phyloP scores from a whole-genome alignment of 2,113 vertebrate species.

The Capra hircus region DNA sequence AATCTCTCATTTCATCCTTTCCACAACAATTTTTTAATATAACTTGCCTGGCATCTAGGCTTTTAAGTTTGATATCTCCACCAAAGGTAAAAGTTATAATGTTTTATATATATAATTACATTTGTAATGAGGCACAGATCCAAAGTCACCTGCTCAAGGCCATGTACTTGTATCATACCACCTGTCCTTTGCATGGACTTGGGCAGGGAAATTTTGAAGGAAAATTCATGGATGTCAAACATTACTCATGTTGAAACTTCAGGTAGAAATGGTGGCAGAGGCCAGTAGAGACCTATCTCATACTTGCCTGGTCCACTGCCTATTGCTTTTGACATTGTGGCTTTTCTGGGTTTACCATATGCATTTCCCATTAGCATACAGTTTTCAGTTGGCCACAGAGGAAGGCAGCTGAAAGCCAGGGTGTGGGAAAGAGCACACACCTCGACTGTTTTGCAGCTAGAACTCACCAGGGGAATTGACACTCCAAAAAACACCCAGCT shows the following conservation, averaged over 20 bases:
- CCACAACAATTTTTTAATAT: not conserved
- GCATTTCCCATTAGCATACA: slow-evolving; percentile 23
- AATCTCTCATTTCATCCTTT: not conserved
- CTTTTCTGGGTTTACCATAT: not conserved
- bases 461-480: not conserved
- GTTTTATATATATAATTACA: not conserved
- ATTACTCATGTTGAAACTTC: not conserved
- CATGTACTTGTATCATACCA: not conserved
- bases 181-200: not conserved
- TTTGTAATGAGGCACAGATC: not conserved
- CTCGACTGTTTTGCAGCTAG: not conserved
- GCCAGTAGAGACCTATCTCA: not conserved
- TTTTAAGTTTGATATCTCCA: not conserved
- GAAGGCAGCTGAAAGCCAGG: slow-evolving; percentile 21
- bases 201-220: not conserved
- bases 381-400: not conserved
- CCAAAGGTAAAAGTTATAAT: not conserved
- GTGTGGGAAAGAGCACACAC: slow-evolving; percentile 27
- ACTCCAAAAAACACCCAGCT: not conserved
- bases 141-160: not conserved
- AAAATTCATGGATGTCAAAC: not conserved
- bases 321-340: not conserved
- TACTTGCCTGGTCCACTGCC: not conserved
- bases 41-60: not conserved
- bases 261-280: not conserved